These are phyloP conservation scores for Lepidonotus clava DNA, from an alignment of 2,888 invertebrate genomes.

Conservation along the genomic window DNA sequence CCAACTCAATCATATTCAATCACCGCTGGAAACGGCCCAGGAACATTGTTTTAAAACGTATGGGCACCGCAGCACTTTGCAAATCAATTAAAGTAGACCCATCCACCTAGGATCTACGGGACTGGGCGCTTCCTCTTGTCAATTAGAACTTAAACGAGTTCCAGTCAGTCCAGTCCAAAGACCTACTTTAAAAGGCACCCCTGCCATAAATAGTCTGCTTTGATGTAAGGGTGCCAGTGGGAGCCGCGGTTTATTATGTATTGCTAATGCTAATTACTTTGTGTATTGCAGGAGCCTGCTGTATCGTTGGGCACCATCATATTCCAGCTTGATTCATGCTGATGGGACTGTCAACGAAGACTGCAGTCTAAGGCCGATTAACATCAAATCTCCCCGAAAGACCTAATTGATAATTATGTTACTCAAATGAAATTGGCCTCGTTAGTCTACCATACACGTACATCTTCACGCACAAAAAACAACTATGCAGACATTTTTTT, in stretches of 20 bases:
- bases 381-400: not conserved
- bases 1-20: slow-evolving; percentile 31
- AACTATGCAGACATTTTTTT: too few species aligned
- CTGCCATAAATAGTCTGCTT: not conserved
- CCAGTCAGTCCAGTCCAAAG: not conserved
- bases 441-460: too few species aligned
- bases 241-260: not conserved
- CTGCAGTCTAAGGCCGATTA: not conserved
- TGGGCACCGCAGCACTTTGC: not conserved
- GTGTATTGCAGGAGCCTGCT: not conserved
- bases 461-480: too few species aligned
- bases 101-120: not conserved
- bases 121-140: not conserved
- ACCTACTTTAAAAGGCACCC: not conserved
- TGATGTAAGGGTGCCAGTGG: not conserved
- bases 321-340: not conserved
- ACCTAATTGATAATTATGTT: not conserved
- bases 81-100: slow-evolving; percentile 19
- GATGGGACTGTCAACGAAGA: not conserved
- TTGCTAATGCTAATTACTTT: not conserved
- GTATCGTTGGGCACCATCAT: not conserved
- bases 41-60: slow-evolving; percentile 13
- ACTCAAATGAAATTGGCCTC: not conserved
- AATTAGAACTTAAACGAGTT: slow-evolving; percentile 31
- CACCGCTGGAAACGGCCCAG: not conserved